Base-by-base conservation (phyloP, 2,797 vertebrate species). In the Helarctos malayanus region DNA sequence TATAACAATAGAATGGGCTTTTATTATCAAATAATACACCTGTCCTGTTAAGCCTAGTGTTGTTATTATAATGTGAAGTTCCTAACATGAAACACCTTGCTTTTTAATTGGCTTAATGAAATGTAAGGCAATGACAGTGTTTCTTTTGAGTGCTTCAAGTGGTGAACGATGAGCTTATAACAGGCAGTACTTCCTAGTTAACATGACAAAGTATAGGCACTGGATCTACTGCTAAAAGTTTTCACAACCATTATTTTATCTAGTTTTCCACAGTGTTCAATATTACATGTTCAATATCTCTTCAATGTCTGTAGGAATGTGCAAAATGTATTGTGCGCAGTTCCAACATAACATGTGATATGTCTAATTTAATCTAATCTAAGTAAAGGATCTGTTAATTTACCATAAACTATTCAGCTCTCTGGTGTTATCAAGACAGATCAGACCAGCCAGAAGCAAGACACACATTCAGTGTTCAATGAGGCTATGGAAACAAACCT, bases 51-150 rank as follows among this genome's bases (percentile, higher is more conserved):
- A 87, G 59, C 5, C 49, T 94, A 73, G 32, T 84, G 49, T 69
- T 82, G 23, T 57, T 71, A 14, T 94, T 52, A 73, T 84, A 97
- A 91, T 93, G 32, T 68, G 71, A 92, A 86, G 45, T 89, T 52
- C 13, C 35, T 16, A 35, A 73, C 81, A 93, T 95, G 25, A 96
- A 89, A 95, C n/a, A 7, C 12, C 71, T 94, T 88, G 71, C n/a
- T 76, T 95, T 93, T 85, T 82, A 73, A 59, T 79, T 49, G 38
- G 4, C 32, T 94, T 88, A 47, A 59, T 83, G 41, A 92, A 75
- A 65, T 84, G 9, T 61, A 61, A 81, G 9, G 38, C 45, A 93
- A 59, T 94, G 35, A 54, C 35, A 85, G 2, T 38, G 21, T 32
- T 89, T 88, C 5, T 90, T 90, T 82, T 63, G 35, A 38, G 49